Base-by-base conservation (phyloP, 2,797 vertebrate genomes). In the Hephaestus fuliginosus region DNA sequence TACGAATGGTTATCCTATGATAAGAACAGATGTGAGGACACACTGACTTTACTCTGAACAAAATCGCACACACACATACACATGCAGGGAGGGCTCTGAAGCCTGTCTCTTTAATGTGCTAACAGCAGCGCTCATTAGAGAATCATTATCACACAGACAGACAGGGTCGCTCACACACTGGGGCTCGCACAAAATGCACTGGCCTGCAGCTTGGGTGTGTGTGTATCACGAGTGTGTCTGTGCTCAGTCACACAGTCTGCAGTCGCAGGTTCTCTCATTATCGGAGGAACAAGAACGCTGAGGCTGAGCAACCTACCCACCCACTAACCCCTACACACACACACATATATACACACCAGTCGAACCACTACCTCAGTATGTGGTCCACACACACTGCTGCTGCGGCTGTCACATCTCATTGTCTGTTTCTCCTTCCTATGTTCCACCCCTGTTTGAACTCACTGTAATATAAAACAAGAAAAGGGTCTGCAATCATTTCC, bases 51-150 rank as follows among this genome's bases (percentile, higher is more conserved):
- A 69, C 63, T 65, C 14, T 9, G 62, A 71, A 67, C 49, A 76
- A 73, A 86, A 79, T 80, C 61, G n/a, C 70, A 61, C 66, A 70
- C 71, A 85, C 76, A 68, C 62, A 77, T 80, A 84, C 75, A 73
- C 84, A 61, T 60, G 5, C 62, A 75, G 56, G 79, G 78, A 76
- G 74, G 67, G 70, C 85, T 92, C 88, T 93, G 88, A 94, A 91
- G 92, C 87, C 88, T 86, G 84, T 80, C 84, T 86, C 90, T 93
- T 95, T 94, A 93, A 95, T 94, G 93, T 91, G 81, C 73, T 88
- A 89, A 92, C 92, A 93, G 92, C 91, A 81, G 82, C 66, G 71
- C 92, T 95, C 92, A 92, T 95, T 95, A 93, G 91, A 86, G 88
- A 92, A 91, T 93, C 89, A 89, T 92, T 93, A 94, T 90, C 83